Conservation (phyloP, 2,113 vertebrate species). For the Paralichthys olivaceus region DNA sequence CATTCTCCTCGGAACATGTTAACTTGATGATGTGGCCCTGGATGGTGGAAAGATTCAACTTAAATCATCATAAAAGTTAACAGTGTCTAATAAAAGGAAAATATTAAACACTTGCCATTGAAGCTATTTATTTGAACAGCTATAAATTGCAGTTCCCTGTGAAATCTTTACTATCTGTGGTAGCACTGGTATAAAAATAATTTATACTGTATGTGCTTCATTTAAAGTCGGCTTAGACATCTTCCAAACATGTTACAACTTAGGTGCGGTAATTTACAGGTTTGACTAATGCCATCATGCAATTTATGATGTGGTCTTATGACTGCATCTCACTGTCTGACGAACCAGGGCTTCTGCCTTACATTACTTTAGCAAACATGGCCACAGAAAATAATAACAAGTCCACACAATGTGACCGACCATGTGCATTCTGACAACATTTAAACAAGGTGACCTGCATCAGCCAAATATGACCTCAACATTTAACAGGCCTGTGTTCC, state of each 20-base stretch:
- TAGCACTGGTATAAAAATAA: not conserved
- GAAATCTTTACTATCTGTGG: not conserved
- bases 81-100: not conserved
- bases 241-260: no score
- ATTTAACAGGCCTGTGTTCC: constrained; percentile 36
- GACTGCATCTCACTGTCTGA: not conserved
- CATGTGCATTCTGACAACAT: constrained; percentile 16
- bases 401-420: not conserved
- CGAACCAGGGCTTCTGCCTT: not conserved
- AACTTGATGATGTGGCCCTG: no score
- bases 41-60: no score
- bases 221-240: no score
- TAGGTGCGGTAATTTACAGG: no score
- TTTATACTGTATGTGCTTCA: no score
- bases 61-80: no score
- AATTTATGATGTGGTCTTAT: constrained; percentile 4
- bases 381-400: constrained; percentile 27
- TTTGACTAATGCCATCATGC: no score
- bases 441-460: not conserved
- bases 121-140: not conserved
- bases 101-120: not conserved
- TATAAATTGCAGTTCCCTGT: not conserved
- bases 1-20: no score
- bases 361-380: constrained; percentile 18
- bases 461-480: constrained; percentile 58